Evolutionary conservation across 2,113 vertebrate species (phyloP).

Genomic region (Cynopterus brachyotis): DNA sequence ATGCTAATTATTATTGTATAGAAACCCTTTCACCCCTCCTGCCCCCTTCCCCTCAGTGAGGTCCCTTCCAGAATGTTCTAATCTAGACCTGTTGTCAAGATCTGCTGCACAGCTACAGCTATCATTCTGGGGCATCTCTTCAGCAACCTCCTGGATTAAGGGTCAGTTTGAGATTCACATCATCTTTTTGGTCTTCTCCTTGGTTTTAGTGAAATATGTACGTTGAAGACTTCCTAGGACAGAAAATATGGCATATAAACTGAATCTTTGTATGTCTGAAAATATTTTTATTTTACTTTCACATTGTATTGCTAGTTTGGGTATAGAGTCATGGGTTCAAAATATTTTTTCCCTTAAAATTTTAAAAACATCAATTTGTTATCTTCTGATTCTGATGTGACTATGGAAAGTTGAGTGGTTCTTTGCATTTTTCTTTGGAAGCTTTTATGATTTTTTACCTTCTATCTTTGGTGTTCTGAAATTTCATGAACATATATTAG

Average conservation of each 20-base stretch:
- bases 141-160: background rate
- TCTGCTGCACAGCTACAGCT: too few species aligned
- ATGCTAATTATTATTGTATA: background rate
- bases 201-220: background rate
- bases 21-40: background rate
- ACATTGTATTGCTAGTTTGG: background rate
- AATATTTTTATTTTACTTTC: constrained; percentile 43
- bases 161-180: background rate
- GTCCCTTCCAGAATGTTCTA: background rate
- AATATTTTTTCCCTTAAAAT: background rate
- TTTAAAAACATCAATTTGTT: background rate
- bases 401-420: background rate
- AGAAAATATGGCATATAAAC: background rate
- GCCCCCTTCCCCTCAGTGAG: too few species aligned
- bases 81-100: background rate
- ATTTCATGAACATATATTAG: background rate
- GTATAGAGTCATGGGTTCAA: background rate
- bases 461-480: background rate
- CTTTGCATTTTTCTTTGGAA: background rate
- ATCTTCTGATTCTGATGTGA: background rate
- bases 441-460: background rate
- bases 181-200: background rate
- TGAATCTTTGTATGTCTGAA: background rate
- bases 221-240: background rate
- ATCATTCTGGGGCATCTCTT: background rate